These are phyloP conservation scores for Mormyrus lacerda DNA, from an alignment of 2,113 vertebrate genomes.

Conservation along the genomic window DNA sequence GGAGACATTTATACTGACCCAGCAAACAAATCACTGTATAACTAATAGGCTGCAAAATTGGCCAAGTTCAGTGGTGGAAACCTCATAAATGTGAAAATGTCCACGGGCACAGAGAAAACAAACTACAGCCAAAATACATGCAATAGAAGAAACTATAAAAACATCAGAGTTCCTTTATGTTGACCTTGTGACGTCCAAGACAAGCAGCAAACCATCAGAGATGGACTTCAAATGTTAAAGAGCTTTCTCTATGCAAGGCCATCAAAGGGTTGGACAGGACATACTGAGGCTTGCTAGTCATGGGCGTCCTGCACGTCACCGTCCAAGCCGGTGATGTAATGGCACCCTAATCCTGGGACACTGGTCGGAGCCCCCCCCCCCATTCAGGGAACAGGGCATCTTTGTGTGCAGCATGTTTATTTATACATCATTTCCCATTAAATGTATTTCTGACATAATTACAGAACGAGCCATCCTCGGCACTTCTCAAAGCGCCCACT, in stretches of 20 bases:
- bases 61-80: neutral
- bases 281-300: neutral
- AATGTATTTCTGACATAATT: conserved; percentile 62
- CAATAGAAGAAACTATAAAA: neutral
- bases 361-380: conserved; percentile 23
- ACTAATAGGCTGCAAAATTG: neutral
- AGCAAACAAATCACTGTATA: neutral
- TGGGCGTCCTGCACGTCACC: neutral
- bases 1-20: neutral
- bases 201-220: neutral
- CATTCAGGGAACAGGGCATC: conserved; percentile 27
- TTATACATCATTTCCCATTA: conserved; percentile 54
- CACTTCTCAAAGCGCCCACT: conserved; percentile 28
- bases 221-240: neutral
- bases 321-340: neutral
- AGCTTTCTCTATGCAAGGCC: neutral
- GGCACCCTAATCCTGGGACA: conserved; percentile 22
- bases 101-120: neutral
- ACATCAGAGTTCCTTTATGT: neutral
- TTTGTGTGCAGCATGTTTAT: conserved; percentile 46
- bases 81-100: neutral
- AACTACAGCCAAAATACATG: neutral
- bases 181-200: neutral
- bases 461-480: conserved; percentile 50
- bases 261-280: neutral